phyloP scores from a whole-genome alignment of 2,113 vertebrate genomes.

The Petaurus breviceps region DNA sequence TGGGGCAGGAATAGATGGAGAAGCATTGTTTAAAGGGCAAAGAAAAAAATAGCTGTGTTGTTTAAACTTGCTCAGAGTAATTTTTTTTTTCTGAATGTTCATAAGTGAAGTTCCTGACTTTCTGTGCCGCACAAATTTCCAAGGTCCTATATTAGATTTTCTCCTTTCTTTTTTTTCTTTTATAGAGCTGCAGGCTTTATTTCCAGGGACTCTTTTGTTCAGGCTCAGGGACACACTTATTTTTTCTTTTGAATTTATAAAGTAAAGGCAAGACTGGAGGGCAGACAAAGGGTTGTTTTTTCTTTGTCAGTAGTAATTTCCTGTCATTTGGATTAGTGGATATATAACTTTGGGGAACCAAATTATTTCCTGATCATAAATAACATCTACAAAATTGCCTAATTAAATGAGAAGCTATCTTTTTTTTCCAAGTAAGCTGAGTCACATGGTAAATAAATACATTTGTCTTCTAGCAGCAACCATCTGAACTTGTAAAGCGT shows the following conservation, averaged over 20 bases:
- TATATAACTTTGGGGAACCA: neutral
- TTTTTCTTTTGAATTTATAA: slow-evolving; percentile 6
- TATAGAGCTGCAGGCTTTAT: neutral
- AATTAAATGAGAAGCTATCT: neutral
- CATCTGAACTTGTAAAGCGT: neutral
- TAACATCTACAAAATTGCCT: neutral
- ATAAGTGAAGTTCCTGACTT: slow-evolving; percentile 15
- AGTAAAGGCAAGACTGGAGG: neutral
- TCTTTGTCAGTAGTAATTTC: neutral
- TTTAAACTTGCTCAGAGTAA: neutral
- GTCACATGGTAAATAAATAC: neutral
- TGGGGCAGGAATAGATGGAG: neutral
- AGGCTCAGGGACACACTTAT: neutral
- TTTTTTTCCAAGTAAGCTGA: neutral
- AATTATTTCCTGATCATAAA: neutral
- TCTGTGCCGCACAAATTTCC: neutral
- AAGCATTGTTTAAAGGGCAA: neutral
- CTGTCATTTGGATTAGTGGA: neutral
- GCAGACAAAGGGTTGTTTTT: neutral
- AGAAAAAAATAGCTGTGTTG: neutral
- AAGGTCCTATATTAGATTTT: neutral
- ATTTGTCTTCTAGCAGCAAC: neutral
- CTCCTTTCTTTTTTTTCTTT: neutral
- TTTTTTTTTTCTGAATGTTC: slow-evolving; percentile 6
- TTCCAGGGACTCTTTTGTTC: neutral